Evolutionary conservation across 2,113 vertebrate genomes (phyloP).

Genomic region (Natator depressus): DNA sequence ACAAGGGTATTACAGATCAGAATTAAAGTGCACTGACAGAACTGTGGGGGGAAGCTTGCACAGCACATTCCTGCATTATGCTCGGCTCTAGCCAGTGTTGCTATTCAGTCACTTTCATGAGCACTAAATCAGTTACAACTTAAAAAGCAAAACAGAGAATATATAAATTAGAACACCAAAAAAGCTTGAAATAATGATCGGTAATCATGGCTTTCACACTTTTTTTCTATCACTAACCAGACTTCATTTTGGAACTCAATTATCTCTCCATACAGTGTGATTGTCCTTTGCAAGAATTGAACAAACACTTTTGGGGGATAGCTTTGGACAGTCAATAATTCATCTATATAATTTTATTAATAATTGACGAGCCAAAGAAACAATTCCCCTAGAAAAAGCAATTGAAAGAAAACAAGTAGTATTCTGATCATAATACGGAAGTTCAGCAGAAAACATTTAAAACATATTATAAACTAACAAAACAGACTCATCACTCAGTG

Average conservation of each 20-base stretch:
- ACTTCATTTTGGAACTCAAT: neutral
- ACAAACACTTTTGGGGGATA: neutral
- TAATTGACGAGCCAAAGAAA: neutral
- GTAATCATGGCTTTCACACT: neutral
- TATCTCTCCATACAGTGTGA: neutral
- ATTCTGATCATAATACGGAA: neutral
- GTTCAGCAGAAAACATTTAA: neutral
- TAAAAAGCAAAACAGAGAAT: neutral
- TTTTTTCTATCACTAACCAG: neutral
- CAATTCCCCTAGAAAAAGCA: neutral
- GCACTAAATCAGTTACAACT: neutral
- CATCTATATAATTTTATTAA: neutral
- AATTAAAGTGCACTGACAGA: neutral
- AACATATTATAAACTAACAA: neutral
- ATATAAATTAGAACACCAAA: neutral
- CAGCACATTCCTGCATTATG: neutral
- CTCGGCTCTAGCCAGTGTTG: neutral
- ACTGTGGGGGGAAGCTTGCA: neutral
- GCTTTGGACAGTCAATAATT: neutral
- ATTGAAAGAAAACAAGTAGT: neutral
- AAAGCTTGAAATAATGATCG: neutral
- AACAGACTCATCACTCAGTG: neutral
- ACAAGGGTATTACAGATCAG: neutral
- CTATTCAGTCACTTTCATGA: neutral
- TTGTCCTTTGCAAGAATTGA: neutral